Percentiles rank a stretch among this genome's conserved stretches.
Conservation (phyloP, 2,888 invertebrate genomes). For the Sphaerophoria taeniata region DNA sequence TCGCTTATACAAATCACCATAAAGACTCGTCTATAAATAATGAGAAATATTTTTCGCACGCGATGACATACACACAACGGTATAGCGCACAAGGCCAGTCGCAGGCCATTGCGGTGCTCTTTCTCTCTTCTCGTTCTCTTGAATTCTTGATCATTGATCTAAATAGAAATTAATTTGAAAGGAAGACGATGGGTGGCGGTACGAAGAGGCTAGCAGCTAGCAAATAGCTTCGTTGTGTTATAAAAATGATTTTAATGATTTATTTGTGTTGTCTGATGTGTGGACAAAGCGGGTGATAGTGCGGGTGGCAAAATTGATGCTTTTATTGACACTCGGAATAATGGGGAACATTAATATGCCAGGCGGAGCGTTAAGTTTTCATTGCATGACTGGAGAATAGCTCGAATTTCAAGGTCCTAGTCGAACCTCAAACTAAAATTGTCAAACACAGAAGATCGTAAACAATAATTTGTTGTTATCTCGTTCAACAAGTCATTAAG, state of each 20-base stretch:
- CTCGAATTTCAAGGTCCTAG: not conserved
- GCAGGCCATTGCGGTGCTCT: conserved; percentile 49
- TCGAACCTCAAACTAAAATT: not conserved
- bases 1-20: conserved; percentile 61
- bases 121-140: not conserved
- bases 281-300: not conserved
- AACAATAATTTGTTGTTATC: conserved; percentile 1
- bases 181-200: not conserved
- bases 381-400: not conserved
- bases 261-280: conserved; percentile 3
- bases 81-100: conserved; percentile 60
- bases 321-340: conserved; percentile 22
- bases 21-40: conserved; percentile 58
- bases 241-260: conserved; percentile 4
- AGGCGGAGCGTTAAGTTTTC: not conserved
- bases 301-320: conserved; percentile 28
- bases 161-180: conserved; percentile 50
- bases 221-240: conserved; percentile 8
- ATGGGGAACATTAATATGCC: conserved; percentile 3
- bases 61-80: conserved; percentile 47
- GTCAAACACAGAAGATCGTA: not conserved
- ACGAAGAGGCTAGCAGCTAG: not conserved
- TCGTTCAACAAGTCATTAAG: not conserved
- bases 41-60: conserved; percentile 25
- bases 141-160: conserved; percentile 64